Evolutionary conservation across 2,113 vertebrate species (phyloP).

Genomic region (Struthio camelus): DNA sequence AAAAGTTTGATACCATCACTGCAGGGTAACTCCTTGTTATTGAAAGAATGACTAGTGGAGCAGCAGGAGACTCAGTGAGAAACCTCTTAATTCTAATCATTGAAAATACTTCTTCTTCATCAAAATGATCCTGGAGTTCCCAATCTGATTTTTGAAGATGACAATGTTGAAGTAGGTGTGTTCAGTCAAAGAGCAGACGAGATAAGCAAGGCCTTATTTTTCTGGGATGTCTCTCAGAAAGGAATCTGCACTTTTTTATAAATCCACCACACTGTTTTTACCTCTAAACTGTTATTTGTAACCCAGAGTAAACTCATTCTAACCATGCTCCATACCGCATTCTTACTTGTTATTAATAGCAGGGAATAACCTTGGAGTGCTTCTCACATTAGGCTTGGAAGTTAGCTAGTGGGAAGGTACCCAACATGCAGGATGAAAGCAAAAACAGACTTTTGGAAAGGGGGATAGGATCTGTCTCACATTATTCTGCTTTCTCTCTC

Average conservation of each 20-base stretch:
- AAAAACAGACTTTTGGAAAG: background rate
- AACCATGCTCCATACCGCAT: background rate
- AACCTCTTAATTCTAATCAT: constrained; percentile 26
- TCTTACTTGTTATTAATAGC: background rate
- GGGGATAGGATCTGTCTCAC: background rate
- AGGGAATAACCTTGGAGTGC: background rate
- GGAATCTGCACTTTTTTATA: background rate
- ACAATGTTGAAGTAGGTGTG: background rate
- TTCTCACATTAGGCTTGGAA: background rate
- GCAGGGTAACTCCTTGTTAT: constrained; percentile 21
- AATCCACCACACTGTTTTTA: background rate
- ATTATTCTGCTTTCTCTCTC: background rate
- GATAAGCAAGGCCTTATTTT: background rate
- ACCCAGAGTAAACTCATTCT: background rate
- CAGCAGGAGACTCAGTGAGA: constrained; percentile 2
- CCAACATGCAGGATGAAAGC: background rate
- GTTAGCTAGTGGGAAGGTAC: background rate
- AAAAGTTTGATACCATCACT: constrained; percentile 23
- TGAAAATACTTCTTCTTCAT: background rate
- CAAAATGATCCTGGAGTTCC: constrained; percentile 7
- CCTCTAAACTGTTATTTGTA: background rate
- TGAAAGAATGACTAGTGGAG: background rate
- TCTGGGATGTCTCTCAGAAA: background rate
- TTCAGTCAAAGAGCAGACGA: background rate
- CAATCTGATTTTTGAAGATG: background rate